Evolutionary conservation across 2,113 vertebrate species (phyloP).

Genomic region (Actenoides hombroni): DNA sequence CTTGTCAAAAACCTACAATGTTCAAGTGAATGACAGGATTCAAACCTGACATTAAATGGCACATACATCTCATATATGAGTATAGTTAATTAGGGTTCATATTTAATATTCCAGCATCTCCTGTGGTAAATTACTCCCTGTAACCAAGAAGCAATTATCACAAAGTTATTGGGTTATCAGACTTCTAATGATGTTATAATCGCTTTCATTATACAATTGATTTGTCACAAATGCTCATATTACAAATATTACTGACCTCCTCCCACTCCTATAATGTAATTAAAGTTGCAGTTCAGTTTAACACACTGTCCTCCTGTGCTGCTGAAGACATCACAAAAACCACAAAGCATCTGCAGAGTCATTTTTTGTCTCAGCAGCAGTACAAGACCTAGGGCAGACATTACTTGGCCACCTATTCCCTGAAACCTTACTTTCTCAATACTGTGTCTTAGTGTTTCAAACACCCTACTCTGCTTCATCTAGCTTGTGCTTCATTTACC

Average conservation of each 20-base stretch:
- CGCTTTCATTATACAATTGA: constrained; percentile 29
- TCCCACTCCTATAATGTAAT: neutral
- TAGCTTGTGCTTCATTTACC: neutral
- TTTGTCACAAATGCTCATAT: constrained; percentile 25
- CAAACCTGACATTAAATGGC: neutral
- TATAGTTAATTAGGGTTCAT: neutral
- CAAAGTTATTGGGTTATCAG: constrained; percentile 43
- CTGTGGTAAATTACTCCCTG: neutral
- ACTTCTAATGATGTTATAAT: constrained; percentile 23
- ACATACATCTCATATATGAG: neutral
- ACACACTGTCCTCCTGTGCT: neutral
- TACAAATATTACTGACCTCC: constrained; percentile 25
- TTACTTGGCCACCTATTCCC: neutral
- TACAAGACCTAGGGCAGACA: neutral
- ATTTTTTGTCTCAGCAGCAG: neutral
- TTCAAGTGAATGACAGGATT: neutral
- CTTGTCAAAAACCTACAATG: neutral
- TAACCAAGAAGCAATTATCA: constrained; percentile 32
- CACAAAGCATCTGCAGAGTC: neutral
- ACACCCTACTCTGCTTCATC: neutral
- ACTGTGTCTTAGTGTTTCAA: neutral
- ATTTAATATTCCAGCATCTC: neutral
- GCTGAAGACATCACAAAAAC: neutral
- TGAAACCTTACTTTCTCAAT: neutral
- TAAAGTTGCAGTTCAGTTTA: neutral